Evolutionary conservation across 2,888 invertebrate species (phyloP), one percentile per base, ranked within the genome.

Genomic region (Cantharis rufa): DNA sequence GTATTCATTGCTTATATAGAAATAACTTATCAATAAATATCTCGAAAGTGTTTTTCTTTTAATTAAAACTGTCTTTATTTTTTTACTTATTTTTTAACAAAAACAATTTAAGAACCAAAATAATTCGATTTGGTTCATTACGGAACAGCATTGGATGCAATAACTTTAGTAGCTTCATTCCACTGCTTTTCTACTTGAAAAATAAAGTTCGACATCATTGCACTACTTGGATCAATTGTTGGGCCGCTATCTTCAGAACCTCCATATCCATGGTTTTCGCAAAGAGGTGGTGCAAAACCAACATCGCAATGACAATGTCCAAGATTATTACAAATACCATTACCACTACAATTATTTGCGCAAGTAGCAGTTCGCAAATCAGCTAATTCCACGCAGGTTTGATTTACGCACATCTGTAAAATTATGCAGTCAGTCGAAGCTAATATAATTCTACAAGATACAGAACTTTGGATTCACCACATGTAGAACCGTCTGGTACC

Each of bases 221-320:
- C 18, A 18, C 18, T 18, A 18, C 2, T 18, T 18, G 3, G 3
- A 18, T 96, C 94, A 13, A 93, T 91, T n/a, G 96, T 95, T 0
- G 98, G 98, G 0, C 98, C 98, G 79, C 97, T 97, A 86, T 97
- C 96, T 72, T 91, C 87, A 1, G 97, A 97, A 4, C 98, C 98
- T 0, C 99, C 98, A 10, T 93, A 91, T 0, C 99, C 99, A 0
- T 96, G 94, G 81, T 92, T 89, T 77, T 93, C 92, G 87, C 99
- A 99, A 72, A 92, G 89, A 0, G 97, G 96, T 0, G 98, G 97
- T 0, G 94, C 94, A 88, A 94, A 99, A 0, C 98, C 98, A 0
- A 92, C 89, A 83, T 95, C 92, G 88, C 99, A 99, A 88, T 99
- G 99, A 84, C 99, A 99, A 86, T 98, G 94, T 0, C 98, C 98